Base-by-base conservation (phyloP, 2,113 vertebrate genomes). In the Motacilla alba region DNA sequence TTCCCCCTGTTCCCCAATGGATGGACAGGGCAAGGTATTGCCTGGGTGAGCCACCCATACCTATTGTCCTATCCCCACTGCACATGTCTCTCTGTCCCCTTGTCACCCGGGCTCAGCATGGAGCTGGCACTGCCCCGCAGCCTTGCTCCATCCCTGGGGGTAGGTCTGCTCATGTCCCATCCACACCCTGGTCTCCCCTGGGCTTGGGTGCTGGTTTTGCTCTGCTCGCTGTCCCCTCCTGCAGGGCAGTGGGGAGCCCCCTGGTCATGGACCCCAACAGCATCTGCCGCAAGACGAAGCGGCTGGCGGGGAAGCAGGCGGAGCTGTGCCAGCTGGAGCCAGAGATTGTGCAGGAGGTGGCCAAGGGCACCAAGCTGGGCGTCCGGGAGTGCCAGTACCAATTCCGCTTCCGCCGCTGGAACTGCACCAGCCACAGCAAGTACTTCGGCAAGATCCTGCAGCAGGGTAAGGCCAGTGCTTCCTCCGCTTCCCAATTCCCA, bases 251-350 rank as follows among this genome's bases (percentile, higher is more conserved):
- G 98, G 99, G 99, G 91, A 99, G 99, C 96, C 99, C 99, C 44
- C 97, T 99, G 98, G 99, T 99, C 97, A 99, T 99, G 99, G 99
- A 99, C 94, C 99, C 99, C 73, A 99, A 99, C 97, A 99, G 99
- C 97, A 99, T 99, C 97, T 99, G 99, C 97, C 98, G 99, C 96
- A 99, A 99, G 98, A 99, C 99, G 4, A 99, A 99, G 97, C 98
- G 99, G 33, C 97, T 99, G 96, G 99, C 98, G 0, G 99, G 99
- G 74, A 98, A 99, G 93, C 99, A 99, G 97, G 99, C 99, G 0
- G 99, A 99, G 94, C 95, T 99, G 96, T 99, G 99, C 97, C 99
- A 99, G 96, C 98, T 99, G 13, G 99, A 99, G 96, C 99, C 99
- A 0, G 99, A 99, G 98, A 99, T 99, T 26, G 98, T 99, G 82